Evolutionary conservation across 2,888 invertebrate species (phyloP), one percentile per base, ranked within the genome.

Genomic region (Alcis repandata): DNA sequence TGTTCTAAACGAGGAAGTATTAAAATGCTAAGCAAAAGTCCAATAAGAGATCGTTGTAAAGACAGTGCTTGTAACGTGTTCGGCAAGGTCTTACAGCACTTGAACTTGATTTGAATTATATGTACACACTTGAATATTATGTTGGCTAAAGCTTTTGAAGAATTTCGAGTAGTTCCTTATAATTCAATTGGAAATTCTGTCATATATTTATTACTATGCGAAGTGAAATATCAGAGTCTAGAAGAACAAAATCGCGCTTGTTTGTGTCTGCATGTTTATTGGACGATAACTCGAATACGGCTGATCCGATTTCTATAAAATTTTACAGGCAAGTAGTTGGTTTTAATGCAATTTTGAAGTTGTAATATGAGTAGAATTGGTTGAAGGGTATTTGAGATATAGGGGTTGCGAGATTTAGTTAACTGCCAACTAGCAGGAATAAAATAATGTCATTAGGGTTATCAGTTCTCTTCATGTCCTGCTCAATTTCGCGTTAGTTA

Each of bases 41-140:
- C 56, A 36, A 48, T 32, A 64, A 59, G 54, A 59, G 59, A 54
- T 59, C 59, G 64, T 22, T 49, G 19, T 58, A 54, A 48, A 59
- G 64, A 52, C 59, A 59, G 41, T 46, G 54, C 53, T 63, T 27
- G 22, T 48, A 36, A 40, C 45, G 8, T 52, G 22, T 17, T 59
- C 46, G 53, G 22, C 64, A 64, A 64, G 64, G 64, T 59, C 64
- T 64, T 22, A 20, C 45, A 2, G 46, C 59, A 49, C 64, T 64
- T 64, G 64, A 54, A 59, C 64, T 59, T 63, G 63, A 52, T 32
- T 51, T 60, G 52, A 54, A 58, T 53, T 63, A 53, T 33, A 63
- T 33, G 15, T 48, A 63, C 57, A 58, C 48, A 58, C 48, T 53
- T 48, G 22, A 43, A 45, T 32, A 27, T 38, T 40, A 22, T 17